Evolutionary conservation across 1,140 invertebrate genomes (phyloP).

Genomic region (Campodea augens): DNA sequence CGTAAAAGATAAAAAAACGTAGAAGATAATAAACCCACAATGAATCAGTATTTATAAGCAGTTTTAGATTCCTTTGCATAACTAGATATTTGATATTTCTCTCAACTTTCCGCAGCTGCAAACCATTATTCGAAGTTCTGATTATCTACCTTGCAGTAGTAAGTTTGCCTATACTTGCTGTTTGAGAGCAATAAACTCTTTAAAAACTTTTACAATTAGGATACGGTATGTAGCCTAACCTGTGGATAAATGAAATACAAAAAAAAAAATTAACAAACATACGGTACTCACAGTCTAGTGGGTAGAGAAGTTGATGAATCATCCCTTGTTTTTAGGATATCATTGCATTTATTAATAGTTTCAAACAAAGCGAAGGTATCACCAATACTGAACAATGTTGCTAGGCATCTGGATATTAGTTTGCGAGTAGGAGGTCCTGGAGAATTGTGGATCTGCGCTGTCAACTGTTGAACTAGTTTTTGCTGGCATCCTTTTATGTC

Average conservation of each 20-base stretch:
- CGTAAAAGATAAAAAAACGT: too few relatives aligned
- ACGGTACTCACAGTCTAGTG: constrained; percentile 75
- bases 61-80: too few relatives aligned
- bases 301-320: constrained; percentile 86
- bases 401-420: constrained; percentile 79
- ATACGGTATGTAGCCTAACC: too few relatives aligned
- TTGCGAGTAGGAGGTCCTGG: constrained; percentile 82
- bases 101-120: too few relatives aligned
- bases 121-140: too few relatives aligned
- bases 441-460: constrained; percentile 64
- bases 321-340: constrained; percentile 91
- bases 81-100: too few relatives aligned
- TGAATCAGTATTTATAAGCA: too few relatives aligned
- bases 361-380: constrained; percentile 94
- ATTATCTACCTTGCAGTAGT: too few relatives aligned
- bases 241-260: constrained; percentile 1
- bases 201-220: too few relatives aligned
- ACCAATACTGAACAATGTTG: constrained; percentile 88
- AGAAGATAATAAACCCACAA: too few relatives aligned
- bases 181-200: too few relatives aligned
- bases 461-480: constrained; percentile 83
- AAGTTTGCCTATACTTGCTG: too few relatives aligned
- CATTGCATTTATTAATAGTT: constrained; percentile 95
- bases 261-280: constrained; percentile 1
- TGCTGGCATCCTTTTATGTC: constrained; percentile 94